Evolutionary conservation across 1,140 invertebrate species (phyloP).

Genomic region (Cardiocondyla obscurior): DNA sequence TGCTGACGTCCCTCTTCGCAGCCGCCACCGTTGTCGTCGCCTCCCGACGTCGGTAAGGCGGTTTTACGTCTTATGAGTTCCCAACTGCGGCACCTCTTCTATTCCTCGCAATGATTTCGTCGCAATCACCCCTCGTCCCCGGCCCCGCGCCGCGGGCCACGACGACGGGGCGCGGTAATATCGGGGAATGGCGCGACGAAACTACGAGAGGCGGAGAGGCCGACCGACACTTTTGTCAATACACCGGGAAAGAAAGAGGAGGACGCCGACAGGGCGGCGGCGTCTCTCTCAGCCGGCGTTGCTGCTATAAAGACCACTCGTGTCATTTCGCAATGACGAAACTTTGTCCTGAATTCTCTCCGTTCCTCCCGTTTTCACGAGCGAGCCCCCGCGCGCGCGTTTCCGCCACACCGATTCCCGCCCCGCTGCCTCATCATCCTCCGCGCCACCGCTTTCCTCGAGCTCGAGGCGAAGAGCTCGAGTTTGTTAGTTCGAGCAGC

Average conservation of each 20-base stretch:
- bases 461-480: constrained; percentile 54
- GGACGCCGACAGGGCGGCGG: constrained; percentile 55
- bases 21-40: constrained; percentile 52
- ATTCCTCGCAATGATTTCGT: constrained; percentile 83
- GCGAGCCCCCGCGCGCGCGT: background rate
- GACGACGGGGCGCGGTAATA: constrained; percentile 80
- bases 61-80: constrained; percentile 82
- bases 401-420: background rate
- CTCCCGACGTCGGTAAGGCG: constrained; percentile 70
- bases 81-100: constrained; percentile 81
- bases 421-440: constrained; percentile 22
- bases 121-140: constrained; percentile 78
- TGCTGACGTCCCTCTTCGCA: constrained; percentile 56
- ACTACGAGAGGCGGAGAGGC: constrained; percentile 73
- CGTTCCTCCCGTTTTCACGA: constrained; percentile 54
- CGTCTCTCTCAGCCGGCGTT: constrained; percentile 73
- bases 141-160: constrained; percentile 61
- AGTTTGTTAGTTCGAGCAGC: constrained; percentile 80
- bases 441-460: constrained; percentile 26
- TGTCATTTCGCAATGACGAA: constrained; percentile 85
- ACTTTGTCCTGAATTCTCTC: constrained; percentile 82
- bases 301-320: constrained; percentile 84
- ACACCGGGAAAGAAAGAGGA: constrained; percentile 68
- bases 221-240: constrained; percentile 84
- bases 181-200: constrained; percentile 80